These are phyloP conservation scores for Glaucidium brasilianum DNA, from an alignment of 2,113 vertebrate species.

Conservation along the genomic window DNA sequence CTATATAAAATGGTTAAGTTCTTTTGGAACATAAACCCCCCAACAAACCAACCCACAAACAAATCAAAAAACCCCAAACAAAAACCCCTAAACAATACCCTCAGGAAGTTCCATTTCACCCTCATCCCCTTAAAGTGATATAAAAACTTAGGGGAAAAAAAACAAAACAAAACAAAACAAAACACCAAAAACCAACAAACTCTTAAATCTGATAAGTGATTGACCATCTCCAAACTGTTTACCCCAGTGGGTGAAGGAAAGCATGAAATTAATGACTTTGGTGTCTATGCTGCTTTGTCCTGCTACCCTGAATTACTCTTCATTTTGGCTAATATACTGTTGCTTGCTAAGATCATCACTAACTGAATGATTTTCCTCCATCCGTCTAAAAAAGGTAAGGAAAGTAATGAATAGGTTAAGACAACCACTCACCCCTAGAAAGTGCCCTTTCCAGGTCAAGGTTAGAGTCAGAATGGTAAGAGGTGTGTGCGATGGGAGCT, in stretches of 20 bases:
- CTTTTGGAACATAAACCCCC: background rate
- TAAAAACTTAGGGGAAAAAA: background rate
- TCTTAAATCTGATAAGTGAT: background rate
- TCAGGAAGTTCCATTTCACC: background rate
- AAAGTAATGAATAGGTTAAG: conserved; percentile 40
- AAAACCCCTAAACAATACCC: accelerated
- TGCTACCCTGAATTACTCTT: background rate
- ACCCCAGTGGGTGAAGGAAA: background rate
- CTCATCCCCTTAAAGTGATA: background rate
- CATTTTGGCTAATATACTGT: background rate
- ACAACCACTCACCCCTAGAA: conserved; percentile 20
- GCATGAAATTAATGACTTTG: background rate
- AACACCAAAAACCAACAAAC: background rate
- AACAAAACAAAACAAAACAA: background rate
- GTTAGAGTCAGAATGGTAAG: conserved; percentile 2
- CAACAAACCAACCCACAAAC: background rate
- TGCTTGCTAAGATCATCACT: background rate
- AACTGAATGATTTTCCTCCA: conserved; percentile 1
- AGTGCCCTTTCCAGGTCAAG: conserved; percentile 40
- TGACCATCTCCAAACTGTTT: background rate
- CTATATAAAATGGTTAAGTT: accelerated
- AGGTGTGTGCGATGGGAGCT: background rate
- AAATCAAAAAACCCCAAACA: background rate
- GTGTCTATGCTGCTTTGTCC: background rate
- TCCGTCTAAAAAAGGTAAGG: background rate